Evolutionary conservation across 2,888 invertebrate species (phyloP).

Genomic region (Machimus rusticus): DNA sequence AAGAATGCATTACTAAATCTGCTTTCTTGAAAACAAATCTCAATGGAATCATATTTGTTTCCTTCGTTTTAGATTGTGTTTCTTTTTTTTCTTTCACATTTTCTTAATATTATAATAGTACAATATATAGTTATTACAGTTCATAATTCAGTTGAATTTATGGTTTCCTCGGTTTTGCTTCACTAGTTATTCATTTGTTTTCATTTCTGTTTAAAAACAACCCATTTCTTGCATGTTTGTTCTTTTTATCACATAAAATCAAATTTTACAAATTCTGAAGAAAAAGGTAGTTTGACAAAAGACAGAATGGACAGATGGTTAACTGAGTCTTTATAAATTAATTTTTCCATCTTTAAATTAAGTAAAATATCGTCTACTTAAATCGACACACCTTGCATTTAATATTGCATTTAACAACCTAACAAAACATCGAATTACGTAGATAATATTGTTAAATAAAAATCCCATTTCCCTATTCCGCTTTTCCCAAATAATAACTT

Average conservation of each 20-base stretch:
- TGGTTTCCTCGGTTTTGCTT: background rate
- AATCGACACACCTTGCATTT: background rate
- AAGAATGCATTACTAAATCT: background rate
- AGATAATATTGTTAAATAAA: background rate
- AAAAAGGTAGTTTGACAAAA: background rate
- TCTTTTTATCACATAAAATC: background rate
- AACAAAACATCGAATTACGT: background rate
- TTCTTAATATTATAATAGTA: background rate
- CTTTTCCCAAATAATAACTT: background rate
- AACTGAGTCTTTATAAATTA: too few relatives aligned
- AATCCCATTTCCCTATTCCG: background rate
- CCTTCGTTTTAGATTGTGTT: background rate
- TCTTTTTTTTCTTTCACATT: background rate
- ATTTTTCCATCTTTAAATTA: background rate
- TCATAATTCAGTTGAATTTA: conserved; percentile 17
- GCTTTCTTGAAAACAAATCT: background rate
- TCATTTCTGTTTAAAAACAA: background rate
- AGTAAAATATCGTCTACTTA: background rate
- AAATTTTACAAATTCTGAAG: background rate
- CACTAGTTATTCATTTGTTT: background rate
- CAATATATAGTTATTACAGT: conserved; percentile 15
- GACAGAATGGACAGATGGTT: background rate
- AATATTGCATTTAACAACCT: background rate
- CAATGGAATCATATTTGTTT: background rate
- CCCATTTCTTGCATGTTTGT: background rate